A percentile compares a stretch with the other conserved stretches of the same genome.
Conservation (phyloP, 2,797 vertebrate genomes). For the Malurus splendens region DNA sequence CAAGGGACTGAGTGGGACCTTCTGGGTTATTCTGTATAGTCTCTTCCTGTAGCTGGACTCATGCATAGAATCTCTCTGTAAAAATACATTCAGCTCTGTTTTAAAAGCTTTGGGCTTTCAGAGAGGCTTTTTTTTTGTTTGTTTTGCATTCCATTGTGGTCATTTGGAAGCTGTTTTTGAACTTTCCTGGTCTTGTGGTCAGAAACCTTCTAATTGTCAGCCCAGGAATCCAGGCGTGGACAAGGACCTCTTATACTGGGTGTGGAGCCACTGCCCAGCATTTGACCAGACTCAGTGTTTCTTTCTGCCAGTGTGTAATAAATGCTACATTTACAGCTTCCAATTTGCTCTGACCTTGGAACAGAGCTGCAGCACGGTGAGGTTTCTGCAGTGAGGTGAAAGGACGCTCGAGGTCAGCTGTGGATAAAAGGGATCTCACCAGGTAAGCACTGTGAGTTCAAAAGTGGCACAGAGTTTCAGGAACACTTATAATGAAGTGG, state of each 20-base stretch:
- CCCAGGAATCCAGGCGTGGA: neutral
- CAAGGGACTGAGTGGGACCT: neutral
- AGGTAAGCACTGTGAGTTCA: neutral
- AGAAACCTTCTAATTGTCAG: conserved; percentile 19
- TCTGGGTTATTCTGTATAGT: neutral
- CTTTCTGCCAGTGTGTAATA: neutral
- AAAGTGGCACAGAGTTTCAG: neutral
- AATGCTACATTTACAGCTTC: neutral
- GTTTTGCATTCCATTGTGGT: neutral
- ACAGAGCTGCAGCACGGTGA: neutral
- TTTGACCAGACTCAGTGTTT: neutral
- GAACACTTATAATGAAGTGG: neutral
- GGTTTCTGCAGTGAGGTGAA: neutral
- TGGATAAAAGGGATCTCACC: neutral
- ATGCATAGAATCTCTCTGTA: neutral
- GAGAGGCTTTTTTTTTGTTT: neutral
- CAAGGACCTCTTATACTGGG: neutral
- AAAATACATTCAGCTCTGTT: neutral
- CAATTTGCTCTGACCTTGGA: neutral
- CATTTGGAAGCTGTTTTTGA: neutral
- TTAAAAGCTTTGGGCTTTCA: neutral
- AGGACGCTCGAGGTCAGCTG: neutral
- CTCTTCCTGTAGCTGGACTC: neutral
- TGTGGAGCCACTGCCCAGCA: neutral
- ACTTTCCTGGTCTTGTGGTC: neutral